Conservation (phyloP, 2,113 vertebrate genomes). For the Urocynchramus pylzowi region DNA sequence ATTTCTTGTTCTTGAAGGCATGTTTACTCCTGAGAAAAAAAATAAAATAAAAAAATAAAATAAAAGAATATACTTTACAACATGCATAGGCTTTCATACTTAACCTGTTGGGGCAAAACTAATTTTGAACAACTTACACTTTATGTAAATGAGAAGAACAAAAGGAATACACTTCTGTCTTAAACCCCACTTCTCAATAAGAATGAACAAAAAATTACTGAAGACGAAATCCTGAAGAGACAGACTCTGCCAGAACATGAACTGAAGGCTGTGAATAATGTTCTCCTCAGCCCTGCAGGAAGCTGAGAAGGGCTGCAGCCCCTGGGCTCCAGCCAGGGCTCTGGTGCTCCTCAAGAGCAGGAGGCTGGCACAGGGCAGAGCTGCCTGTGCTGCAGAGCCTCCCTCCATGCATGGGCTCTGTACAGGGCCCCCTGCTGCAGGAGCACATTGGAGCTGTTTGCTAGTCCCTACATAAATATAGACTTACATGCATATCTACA, state of each 20-base stretch:
- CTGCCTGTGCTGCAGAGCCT: background rate
- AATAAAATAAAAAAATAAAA: background rate
- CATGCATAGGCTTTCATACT: background rate
- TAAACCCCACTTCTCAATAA: background rate
- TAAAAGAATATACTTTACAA: background rate
- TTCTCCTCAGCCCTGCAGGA: background rate
- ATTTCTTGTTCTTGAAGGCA: background rate
- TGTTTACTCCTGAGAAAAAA: background rate
- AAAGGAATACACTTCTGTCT: background rate
- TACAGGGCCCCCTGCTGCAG: background rate
- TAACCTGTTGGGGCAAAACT: background rate
- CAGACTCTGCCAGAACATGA: background rate
- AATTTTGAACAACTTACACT: background rate
- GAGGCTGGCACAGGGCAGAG: background rate
- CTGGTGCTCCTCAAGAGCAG: background rate
- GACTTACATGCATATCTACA: background rate
- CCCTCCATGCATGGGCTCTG: accelerated
- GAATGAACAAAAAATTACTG: background rate
- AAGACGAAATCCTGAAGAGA: background rate
- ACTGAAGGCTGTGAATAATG: background rate
- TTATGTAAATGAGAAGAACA: background rate
- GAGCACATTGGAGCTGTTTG: background rate
- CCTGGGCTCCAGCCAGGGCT: background rate
- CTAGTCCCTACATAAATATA: background rate
- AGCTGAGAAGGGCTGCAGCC: background rate